phyloP scores from a whole-genome alignment of 2,888 invertebrate species.

The Orchesellides sinensis region DNA sequence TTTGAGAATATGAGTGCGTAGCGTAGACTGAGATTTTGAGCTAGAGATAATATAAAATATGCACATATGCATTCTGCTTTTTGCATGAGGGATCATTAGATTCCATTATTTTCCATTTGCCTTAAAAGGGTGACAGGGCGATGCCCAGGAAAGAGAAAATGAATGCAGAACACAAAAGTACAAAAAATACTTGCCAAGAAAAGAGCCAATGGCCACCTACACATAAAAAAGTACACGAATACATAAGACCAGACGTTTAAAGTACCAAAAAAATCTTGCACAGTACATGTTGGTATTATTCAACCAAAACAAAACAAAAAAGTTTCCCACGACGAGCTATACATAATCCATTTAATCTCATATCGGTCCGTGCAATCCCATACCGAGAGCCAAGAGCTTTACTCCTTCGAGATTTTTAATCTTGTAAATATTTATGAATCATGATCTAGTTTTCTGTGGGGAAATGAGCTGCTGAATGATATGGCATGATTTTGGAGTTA shows the following conservation, averaged over 20 bases:
- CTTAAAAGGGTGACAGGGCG: slow-evolving; percentile 52
- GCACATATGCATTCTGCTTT: too few relatives aligned
- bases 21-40: too few relatives aligned
- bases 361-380: neutral
- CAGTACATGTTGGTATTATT: too few relatives aligned
- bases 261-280: neutral
- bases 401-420: slow-evolving; percentile 13
- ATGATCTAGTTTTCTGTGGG: slow-evolving; percentile 36
- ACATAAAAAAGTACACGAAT: neutral
- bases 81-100: neutral
- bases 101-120: slow-evolving; percentile 7
- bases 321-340: slow-evolving; percentile 13
- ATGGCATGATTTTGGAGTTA: too few relatives aligned
- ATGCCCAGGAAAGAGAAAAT: slow-evolving; percentile 41
- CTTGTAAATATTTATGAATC: slow-evolving; percentile 32
- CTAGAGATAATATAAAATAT: too few relatives aligned
- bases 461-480: neutral
- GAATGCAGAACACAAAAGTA: too few relatives aligned
- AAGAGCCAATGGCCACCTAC: too few relatives aligned
- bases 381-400: neutral
- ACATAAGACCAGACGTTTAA: neutral
- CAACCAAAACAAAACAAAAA: slow-evolving; percentile 4
- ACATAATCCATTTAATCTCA: neutral
- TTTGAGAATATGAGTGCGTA: too few relatives aligned
- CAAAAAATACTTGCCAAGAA: too few relatives aligned